Percentiles rank a stretch among this genome's conserved stretches.
phyloP scores from a whole-genome alignment of 2,797 vertebrate genomes.

The Natrix natrix region DNA sequence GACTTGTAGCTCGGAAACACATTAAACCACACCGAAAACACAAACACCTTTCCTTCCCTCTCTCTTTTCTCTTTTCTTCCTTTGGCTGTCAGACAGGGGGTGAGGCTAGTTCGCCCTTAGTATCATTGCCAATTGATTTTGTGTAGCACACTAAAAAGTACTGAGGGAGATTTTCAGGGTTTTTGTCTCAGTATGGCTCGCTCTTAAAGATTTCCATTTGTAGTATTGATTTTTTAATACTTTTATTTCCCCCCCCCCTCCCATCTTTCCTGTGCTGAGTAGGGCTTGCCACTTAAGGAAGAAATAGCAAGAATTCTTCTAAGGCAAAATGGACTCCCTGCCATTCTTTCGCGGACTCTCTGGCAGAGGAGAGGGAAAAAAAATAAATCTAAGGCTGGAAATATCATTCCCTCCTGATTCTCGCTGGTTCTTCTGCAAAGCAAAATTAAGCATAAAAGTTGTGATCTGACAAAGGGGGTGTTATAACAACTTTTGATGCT shows the following conservation, averaged over 20 bases:
- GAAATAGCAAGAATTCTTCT: slow-evolving; percentile 38
- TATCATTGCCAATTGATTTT: slow-evolving; percentile 74
- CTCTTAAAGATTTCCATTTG: slow-evolving; percentile 69
- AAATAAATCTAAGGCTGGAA: slow-evolving; percentile 36
- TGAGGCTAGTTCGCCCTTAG: slow-evolving; percentile 63
- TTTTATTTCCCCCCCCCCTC: slow-evolving; percentile 51
- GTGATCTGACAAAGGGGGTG: slow-evolving; percentile 48
- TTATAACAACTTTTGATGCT: slow-evolving; percentile 42
- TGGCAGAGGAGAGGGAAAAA: neutral
- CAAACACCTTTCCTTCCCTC: slow-evolving; percentile 54
- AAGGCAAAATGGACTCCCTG: slow-evolving; percentile 33
- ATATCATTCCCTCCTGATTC: slow-evolving; percentile 24
- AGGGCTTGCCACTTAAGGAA: slow-evolving; percentile 33
- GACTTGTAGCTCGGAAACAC: slow-evolving; percentile 55
- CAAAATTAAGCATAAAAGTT: slow-evolving; percentile 44
- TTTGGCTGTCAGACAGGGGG: slow-evolving; percentile 60
- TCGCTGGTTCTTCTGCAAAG: slow-evolving; percentile 52
- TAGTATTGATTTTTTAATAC: slow-evolving; percentile 51
- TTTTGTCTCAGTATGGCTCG: slow-evolving; percentile 62
- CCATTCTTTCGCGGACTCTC: slow-evolving; percentile 46
- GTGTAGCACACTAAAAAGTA: slow-evolving; percentile 68
- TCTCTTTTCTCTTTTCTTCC: slow-evolving; percentile 43
- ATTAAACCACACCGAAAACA: slow-evolving; percentile 56
- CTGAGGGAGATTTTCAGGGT: slow-evolving; percentile 60
- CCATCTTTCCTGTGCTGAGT: slow-evolving; percentile 49